Percentiles rank a stretch among this genome's conserved stretches.
These are phyloP conservation scores for Caradrina clavipalpis DNA, from an alignment of 2,888 invertebrate species.

Conservation along the genomic window DNA sequence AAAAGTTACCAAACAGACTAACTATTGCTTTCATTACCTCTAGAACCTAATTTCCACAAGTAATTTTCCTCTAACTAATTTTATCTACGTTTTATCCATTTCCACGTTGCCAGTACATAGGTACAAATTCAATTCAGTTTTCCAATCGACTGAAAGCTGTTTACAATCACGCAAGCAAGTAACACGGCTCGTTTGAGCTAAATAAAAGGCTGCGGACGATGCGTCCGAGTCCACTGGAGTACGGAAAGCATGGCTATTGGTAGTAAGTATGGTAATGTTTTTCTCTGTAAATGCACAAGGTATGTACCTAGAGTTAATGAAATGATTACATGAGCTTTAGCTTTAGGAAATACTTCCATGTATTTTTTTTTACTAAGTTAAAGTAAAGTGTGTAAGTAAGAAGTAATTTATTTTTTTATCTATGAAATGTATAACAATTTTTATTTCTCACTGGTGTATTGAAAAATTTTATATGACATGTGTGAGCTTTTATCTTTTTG, in stretches of 20 bases:
- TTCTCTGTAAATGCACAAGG: slow-evolving; percentile 12
- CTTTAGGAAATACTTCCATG: neutral
- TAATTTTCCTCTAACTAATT: slow-evolving; percentile 30
- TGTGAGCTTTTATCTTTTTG: too few relatives aligned
- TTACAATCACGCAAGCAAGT: slow-evolving; percentile 65
- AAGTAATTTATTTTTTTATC: too few relatives aligned
- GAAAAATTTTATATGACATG: too few relatives aligned
- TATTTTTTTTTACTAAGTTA: too few relatives aligned
- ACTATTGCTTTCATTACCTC: too few relatives aligned
- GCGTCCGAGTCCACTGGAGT: slow-evolving; percentile 41
- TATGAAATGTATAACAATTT: too few relatives aligned
- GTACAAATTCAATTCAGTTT: slow-evolving; percentile 68
- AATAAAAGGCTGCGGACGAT: slow-evolving; percentile 59
- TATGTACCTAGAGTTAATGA: neutral
- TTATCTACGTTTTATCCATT: slow-evolving; percentile 29
- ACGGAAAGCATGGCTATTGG: neutral
- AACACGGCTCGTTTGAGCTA: slow-evolving; percentile 63
- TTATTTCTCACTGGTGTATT: too few relatives aligned
- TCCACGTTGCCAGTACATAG: slow-evolving; percentile 32
- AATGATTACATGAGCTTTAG: neutral
- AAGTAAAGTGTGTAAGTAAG: too few relatives aligned
- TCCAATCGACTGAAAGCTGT: slow-evolving; percentile 71
- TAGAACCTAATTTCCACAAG: neutral
- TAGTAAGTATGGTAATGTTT: slow-evolving; percentile 35
- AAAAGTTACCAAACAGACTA: too few relatives aligned